phyloP scores from a whole-genome alignment of 2,797 vertebrate genomes.

The Sebastes oblongus region DNA sequence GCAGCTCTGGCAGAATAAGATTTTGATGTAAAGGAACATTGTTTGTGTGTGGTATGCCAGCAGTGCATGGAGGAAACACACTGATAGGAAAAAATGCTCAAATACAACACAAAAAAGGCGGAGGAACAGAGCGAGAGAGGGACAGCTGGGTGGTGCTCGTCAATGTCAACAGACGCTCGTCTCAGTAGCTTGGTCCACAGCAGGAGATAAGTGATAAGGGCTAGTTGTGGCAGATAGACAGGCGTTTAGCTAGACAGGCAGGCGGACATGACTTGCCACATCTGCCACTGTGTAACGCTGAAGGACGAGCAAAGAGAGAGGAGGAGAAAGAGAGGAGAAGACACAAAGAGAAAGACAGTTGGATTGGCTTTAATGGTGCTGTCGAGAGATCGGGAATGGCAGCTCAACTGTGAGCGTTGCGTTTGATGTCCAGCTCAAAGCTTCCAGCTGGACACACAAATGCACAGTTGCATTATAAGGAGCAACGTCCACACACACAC shows the following conservation, averaged over 20 bases:
- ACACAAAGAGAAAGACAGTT: neutral
- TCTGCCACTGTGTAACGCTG: conserved; percentile 44
- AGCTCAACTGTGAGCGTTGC: neutral
- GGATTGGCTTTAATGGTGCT: conserved; percentile 11
- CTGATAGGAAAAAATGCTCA: neutral
- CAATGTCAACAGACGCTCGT: conserved; percentile 47
- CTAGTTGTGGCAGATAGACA: conserved; percentile 39
- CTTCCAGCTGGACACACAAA: neutral
- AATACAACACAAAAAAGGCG: conserved; percentile 5
- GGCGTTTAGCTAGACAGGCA: conserved; percentile 19
- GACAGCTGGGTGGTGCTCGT: conserved; percentile 56
- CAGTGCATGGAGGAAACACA: neutral
- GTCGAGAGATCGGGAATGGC: conserved; percentile 4
- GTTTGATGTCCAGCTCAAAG: conserved; percentile 21
- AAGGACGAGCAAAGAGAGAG: conserved; percentile 30
- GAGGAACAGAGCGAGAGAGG: conserved; percentile 24
- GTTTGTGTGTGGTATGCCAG: conserved; percentile 2
- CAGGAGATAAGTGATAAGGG: conserved; percentile 55
- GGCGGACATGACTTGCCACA: conserved; percentile 37
- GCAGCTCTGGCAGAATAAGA: conserved; percentile 10
- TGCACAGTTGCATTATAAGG: neutral
- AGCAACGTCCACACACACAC: neutral
- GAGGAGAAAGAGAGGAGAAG: neutral
- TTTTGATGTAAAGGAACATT: conserved; percentile 13
- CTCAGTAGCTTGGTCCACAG: conserved; percentile 52